Percentiles rank a stretch among this genome's conserved stretches.
Evolutionary conservation across 1,140 invertebrate genomes (phyloP).

Genomic region (Daktulosphaira vitifoliae): DNA sequence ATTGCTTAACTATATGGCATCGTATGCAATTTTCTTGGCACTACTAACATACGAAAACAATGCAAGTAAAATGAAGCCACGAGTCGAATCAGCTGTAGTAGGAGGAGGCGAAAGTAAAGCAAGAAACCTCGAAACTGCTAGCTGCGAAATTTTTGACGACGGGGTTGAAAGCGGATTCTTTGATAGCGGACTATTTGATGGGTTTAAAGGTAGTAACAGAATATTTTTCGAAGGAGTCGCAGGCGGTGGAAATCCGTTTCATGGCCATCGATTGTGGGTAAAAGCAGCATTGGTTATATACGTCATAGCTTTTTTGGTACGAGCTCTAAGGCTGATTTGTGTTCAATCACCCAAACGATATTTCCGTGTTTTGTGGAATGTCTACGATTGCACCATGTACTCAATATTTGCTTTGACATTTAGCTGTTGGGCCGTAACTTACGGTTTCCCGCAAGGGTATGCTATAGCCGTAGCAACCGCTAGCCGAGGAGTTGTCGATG

Average conservation of each 20-base stretch:
- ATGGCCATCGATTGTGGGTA: too few species aligned
- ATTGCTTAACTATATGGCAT: constrained; percentile 51
- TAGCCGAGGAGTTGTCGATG: neutral
- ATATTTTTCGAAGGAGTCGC: too few species aligned
- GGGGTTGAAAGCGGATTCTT: too few species aligned
- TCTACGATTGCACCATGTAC: neutral
- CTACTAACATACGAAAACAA: constrained; percentile 52
- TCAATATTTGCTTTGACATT: neutral
- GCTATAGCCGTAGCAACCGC: neutral
- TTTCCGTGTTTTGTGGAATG: constrained; percentile 23
- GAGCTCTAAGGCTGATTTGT: neutral
- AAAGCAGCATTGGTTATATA: neutral
- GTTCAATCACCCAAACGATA: constrained; percentile 5
- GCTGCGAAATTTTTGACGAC: too few species aligned
- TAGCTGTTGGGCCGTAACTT: neutral
- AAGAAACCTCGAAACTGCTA: too few species aligned
- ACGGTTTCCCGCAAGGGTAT: neutral
- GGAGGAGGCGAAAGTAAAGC: too few species aligned
- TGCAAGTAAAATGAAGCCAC: constrained; percentile 47
- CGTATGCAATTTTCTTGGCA: constrained; percentile 53
- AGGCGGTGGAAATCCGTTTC: too few species aligned
- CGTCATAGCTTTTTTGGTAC: neutral
- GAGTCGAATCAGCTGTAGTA: constrained; percentile 42
- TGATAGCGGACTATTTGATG: too few species aligned
- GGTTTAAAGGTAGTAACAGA: too few species aligned